Evolutionary conservation across 2,113 vertebrate genomes (phyloP).

Genomic region (Laticauda laticaudata): DNA sequence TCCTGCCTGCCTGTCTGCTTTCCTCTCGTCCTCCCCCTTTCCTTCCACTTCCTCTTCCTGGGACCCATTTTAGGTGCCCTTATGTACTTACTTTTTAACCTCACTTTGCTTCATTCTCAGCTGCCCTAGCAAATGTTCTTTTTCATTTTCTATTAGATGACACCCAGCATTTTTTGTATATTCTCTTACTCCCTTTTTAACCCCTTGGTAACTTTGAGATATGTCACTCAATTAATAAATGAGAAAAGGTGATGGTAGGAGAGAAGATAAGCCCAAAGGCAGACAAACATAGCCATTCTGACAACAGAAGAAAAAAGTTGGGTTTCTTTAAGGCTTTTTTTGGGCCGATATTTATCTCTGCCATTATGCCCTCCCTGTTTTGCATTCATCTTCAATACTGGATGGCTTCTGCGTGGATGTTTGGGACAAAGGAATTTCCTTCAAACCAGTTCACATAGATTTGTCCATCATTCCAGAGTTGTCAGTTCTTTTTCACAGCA

Average conservation of each 20-base stretch:
- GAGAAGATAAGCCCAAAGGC: neutral
- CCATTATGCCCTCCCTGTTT: neutral
- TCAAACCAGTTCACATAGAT: neutral
- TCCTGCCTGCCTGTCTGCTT: too few relatives aligned
- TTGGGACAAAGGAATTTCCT: neutral
- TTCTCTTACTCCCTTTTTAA: conserved; percentile 27
- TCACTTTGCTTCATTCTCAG: neutral
- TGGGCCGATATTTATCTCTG: conserved; percentile 2
- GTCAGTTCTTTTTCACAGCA: neutral
- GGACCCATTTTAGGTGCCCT: conserved; percentile 20
- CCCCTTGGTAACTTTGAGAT: conserved; percentile 22
- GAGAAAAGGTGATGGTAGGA: neutral
- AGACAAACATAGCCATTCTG: neutral
- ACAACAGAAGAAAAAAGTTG: neutral
- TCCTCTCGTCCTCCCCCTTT: neutral
- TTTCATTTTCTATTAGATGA: conserved; percentile 19
- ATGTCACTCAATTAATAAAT: conserved; percentile 32
- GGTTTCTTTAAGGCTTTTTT: neutral
- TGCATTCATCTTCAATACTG: neutral
- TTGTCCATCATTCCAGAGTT: neutral
- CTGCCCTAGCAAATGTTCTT: conserved; percentile 15
- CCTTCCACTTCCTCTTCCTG: neutral
- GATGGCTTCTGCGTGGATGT: neutral
- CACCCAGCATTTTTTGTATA: conserved; percentile 16
- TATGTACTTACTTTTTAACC: neutral